These are phyloP conservation scores for Drosophila yooni DNA, from an alignment of 2,888 invertebrate genomes.

Conservation along the genomic window DNA sequence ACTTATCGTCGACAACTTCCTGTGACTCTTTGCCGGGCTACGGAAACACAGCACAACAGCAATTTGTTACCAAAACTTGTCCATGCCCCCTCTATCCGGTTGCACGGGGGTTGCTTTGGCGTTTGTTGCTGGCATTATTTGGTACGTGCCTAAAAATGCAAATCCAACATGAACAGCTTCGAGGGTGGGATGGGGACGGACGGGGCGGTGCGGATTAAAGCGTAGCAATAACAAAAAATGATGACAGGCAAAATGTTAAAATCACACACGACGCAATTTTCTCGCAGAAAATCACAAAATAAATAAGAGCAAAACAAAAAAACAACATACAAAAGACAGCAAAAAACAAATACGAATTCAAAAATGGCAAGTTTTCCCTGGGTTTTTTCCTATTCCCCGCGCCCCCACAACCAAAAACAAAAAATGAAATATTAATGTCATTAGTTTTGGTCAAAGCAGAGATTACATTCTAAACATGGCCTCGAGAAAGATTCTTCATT, in stretches of 20 bases:
- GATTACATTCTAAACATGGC: constrained; percentile 2
- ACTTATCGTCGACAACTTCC: constrained; percentile 58
- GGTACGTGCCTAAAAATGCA: constrained; percentile 71
- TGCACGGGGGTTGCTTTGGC: constrained; percentile 47
- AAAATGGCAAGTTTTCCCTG: not conserved
- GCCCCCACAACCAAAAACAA: not conserved
- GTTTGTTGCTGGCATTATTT: constrained; percentile 33
- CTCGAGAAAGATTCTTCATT: not conserved
- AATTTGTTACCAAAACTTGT: constrained; percentile 61
- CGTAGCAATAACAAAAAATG: constrained; percentile 41
- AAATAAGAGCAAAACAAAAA: constrained; percentile 28
- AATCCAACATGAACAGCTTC: constrained; percentile 43
- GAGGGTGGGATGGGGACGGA: not conserved
- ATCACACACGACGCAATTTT: constrained; percentile 28
- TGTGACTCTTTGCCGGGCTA: constrained; percentile 40
- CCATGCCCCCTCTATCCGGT: not conserved
- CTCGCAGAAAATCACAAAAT: constrained; percentile 27
- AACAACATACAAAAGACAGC: constrained; percentile 17
- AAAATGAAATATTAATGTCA: constrained; percentile 17
- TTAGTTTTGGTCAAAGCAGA: constrained; percentile 34
- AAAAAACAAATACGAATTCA: constrained; percentile 7
- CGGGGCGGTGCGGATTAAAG: constrained; percentile 15
- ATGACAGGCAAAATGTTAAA: constrained; percentile 28
- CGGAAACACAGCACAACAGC: constrained; percentile 52
- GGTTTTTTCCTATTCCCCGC: not conserved